Evolutionary conservation across 2,888 invertebrate species (phyloP), one percentile per base, ranked within the genome.

Genomic region (Idaea straminata): DNA sequence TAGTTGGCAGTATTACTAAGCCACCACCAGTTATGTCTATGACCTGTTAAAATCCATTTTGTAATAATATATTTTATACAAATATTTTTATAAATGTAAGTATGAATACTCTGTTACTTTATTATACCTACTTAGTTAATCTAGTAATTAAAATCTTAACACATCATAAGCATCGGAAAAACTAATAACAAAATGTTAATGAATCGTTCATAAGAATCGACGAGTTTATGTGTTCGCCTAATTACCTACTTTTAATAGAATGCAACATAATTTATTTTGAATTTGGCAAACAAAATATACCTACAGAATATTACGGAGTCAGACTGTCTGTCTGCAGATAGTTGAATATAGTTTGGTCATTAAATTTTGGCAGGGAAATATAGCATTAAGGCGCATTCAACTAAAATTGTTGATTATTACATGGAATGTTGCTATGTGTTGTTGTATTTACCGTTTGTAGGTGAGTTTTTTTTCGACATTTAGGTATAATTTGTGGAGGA

Each of bases 311-410:
- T 47, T 47, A 47, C 10, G 10, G 47, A 47, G 47, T 7, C 74
- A 77, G 75, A 76, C 78, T 66, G 70, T 75, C 71, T 74, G 79
- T 76, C 77, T 77, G 63, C 74, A 65, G 64, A 64, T 65, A 72
- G 68, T 69, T 62, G 69, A 68, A 71, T 69, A 69, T 64, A 64
- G 63, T 63, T 65, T 67, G 59, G 71, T 72, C 70, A 25, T 25
- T 25, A 67, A 62, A 67, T 70, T 72, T 81, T 80, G 77, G 77
- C 79, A 77, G 72, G 69, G 47, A 10, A 4, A 13, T 47, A 10
- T 7, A 10, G 47, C 47, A 47, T 25, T 25, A 25, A 47, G 13
- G 13, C 5, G 7, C 47, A 47, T 4, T 7, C 13, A 47, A 13
- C 47, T 47, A 47, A 47, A 47, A 13, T 36, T 5, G 13, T 47